These are phyloP conservation scores for Tiliqua scincoides DNA, from an alignment of 2,113 vertebrate species.

Conservation along the genomic window DNA sequence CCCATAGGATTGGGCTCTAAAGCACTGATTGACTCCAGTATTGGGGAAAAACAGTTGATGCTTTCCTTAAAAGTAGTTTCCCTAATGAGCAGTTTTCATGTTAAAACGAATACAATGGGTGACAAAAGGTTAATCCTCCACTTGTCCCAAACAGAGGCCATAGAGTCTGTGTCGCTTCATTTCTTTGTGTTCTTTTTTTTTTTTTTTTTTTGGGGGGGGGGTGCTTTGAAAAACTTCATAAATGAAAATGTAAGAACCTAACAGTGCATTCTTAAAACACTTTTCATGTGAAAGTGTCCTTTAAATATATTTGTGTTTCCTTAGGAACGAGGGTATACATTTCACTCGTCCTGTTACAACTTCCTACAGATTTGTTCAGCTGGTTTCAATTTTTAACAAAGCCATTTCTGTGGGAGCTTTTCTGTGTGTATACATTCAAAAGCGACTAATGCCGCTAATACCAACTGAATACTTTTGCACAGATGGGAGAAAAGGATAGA, in stretches of 20 bases:
- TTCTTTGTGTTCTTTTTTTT: too few relatives aligned
- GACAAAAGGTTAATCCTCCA: slow-evolving; percentile 48
- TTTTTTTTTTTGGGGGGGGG: slow-evolving; percentile 55
- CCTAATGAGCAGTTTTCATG: slow-evolving; percentile 58
- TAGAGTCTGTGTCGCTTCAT: slow-evolving; percentile 40
- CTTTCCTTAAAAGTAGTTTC: slow-evolving; percentile 46
- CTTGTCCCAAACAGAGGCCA: slow-evolving; percentile 22
- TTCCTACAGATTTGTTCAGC: slow-evolving; percentile 76
- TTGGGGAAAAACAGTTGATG: neutral
- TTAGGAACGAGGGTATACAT: slow-evolving; percentile 71
- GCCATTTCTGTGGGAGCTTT: slow-evolving; percentile 75
- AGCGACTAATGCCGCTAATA: slow-evolving; percentile 73
- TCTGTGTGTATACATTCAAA: slow-evolving; percentile 70
- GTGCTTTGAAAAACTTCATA: slow-evolving; percentile 41
- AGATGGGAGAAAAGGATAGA: slow-evolving; percentile 62
- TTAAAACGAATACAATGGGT: slow-evolving; percentile 50
- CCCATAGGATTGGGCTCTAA: too few relatives aligned
- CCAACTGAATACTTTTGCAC: slow-evolving; percentile 70
- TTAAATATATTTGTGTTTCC: slow-evolving; percentile 67
- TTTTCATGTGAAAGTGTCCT: slow-evolving; percentile 64
- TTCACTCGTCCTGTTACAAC: slow-evolving; percentile 72
- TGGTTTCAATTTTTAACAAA: slow-evolving; percentile 72
- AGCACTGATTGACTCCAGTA: slow-evolving; percentile 5
- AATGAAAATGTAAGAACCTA: slow-evolving; percentile 44
- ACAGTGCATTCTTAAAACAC: slow-evolving; percentile 59